A percentile compares a stretch with the other conserved stretches of the same genome.
phyloP scores from a whole-genome alignment of 2,888 invertebrate species.

The Philereme vetulata region DNA sequence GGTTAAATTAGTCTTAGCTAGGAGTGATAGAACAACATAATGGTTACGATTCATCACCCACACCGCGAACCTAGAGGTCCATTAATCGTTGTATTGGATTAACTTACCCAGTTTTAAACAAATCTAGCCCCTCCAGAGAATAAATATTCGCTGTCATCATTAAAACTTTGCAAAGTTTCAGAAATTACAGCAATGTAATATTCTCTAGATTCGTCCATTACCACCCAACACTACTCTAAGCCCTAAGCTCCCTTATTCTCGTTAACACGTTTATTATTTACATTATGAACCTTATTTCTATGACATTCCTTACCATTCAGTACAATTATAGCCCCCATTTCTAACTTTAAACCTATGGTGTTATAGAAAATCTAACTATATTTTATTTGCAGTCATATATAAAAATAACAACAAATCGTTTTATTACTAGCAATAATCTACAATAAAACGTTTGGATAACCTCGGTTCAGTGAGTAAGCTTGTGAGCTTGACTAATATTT shows the following conservation, averaged over 20 bases:
- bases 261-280: slow-evolving; percentile 29
- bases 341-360: slow-evolving; percentile 65
- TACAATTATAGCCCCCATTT: slow-evolving; percentile 40
- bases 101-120: slow-evolving; percentile 64
- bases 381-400: slow-evolving; percentile 80
- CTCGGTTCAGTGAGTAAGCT: slow-evolving; percentile 72
- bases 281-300: slow-evolving; percentile 27
- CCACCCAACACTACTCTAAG: slow-evolving; percentile 26
- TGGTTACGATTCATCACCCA: slow-evolving; percentile 43
- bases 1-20: slow-evolving; percentile 16
- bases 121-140: slow-evolving; percentile 29
- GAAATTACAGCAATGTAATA: slow-evolving; percentile 13
- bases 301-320: slow-evolving; percentile 27
- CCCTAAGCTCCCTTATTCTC: slow-evolving; percentile 31
- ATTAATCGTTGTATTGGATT: slow-evolving; percentile 73
- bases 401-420: slow-evolving; percentile 81
- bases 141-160: slow-evolving; percentile 28
- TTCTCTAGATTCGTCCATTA: slow-evolving; percentile 13
- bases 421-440: slow-evolving; percentile 77
- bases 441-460: slow-evolving; percentile 63
- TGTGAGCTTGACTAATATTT: slow-evolving; percentile 68
- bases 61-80: slow-evolving; percentile 43
- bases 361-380: slow-evolving; percentile 80
- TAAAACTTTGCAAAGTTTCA: slow-evolving; percentile 24
- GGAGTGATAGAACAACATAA: slow-evolving; percentile 12